These are phyloP conservation scores for Cosmorhoe ocellata DNA, from an alignment of 2,888 invertebrate species.

Conservation along the genomic window DNA sequence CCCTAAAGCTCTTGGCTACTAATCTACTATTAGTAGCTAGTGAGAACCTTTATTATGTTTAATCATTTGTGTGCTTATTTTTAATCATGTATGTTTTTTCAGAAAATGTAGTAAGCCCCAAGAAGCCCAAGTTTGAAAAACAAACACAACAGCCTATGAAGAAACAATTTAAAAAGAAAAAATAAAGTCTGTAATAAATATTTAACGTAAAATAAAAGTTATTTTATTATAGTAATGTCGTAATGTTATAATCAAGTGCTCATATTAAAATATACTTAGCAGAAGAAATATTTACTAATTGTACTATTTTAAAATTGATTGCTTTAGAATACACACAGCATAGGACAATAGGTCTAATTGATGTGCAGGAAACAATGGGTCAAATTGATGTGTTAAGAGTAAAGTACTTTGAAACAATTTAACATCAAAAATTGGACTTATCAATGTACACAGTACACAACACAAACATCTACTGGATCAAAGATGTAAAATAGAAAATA, in stretches of 20 bases:
- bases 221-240: conserved; percentile 3
- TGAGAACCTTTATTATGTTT: no score
- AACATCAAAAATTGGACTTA: conserved; percentile 35
- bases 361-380: background rate
- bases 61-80: no score
- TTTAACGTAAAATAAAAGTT: conserved; percentile 6
- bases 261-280: no score
- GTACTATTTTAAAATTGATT: background rate
- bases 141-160: conserved; percentile 52
- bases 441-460: conserved; percentile 63
- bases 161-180: conserved; percentile 67
- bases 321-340: background rate
- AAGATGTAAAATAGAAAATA: conserved; percentile 25
- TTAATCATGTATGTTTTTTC: conserved; percentile 31
- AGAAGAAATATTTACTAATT: background rate
- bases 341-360: conserved; percentile 15
- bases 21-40: no score
- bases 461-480: conserved; percentile 38
- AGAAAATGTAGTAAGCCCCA: conserved; percentile 47
- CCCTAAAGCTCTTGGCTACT: no score
- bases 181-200: conserved; percentile 42
- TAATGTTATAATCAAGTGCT: background rate
- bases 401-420: conserved; percentile 27
- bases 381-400: conserved; percentile 2
- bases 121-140: conserved; percentile 69